phyloP scores from a whole-genome alignment of 2,888 invertebrate species.

The Parascotia fuliginaria region DNA sequence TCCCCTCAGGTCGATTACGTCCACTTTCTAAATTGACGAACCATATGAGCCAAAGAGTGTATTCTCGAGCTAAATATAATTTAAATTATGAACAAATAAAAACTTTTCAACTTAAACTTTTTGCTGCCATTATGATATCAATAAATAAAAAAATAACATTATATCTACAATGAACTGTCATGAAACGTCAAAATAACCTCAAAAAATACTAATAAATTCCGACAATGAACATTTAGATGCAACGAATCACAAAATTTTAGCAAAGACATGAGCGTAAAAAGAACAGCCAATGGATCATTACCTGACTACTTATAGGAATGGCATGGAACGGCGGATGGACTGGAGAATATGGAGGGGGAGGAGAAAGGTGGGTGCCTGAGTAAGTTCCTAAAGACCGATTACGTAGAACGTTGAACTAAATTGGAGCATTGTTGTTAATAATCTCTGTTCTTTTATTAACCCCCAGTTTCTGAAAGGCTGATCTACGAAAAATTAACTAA shows the following conservation, averaged over 20 bases:
- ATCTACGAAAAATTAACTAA: no score
- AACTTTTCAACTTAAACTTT: neutral
- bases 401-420: conserved; percentile 13
- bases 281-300: conserved; percentile 86
- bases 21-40: no score
- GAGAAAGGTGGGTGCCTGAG: conserved; percentile 41
- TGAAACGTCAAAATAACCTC: conserved; percentile 9
- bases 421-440: no score
- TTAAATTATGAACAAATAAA: no score
- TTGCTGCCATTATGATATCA: neutral
- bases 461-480: no score
- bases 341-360: conserved; percentile 28
- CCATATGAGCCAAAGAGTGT: no score
- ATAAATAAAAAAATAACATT: conserved; percentile 8
- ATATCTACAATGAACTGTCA: conserved; percentile 17
- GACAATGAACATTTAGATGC: conserved; percentile 13
- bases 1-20: no score
- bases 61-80: no score
- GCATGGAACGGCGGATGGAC: conserved; percentile 27
- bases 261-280: conserved; percentile 26
- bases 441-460: no score
- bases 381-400: conserved; percentile 42
- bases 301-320: conserved; percentile 87
- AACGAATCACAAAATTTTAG: conserved; percentile 41
- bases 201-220: conserved; percentile 1